Conservation (phyloP, 37 sponge, comb jelly and placozoan genomes). For the Hormiphora californensis region DNA sequence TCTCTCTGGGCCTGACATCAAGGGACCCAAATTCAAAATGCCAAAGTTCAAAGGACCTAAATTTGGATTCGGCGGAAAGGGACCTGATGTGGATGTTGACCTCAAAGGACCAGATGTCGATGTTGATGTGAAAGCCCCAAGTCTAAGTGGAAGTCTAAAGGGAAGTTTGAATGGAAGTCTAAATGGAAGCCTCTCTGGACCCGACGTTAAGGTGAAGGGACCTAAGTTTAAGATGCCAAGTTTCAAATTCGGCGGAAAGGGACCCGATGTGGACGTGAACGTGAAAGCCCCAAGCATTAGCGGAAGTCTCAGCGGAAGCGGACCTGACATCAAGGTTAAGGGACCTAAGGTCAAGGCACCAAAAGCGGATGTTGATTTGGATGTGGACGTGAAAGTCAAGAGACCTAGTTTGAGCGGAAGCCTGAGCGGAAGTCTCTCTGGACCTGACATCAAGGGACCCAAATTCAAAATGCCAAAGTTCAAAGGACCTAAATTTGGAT, state of each 20-base stretch:
- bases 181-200: background rate
- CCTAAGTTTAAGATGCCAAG: background rate
- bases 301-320: background rate
- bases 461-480: no score
- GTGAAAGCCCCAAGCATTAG: no score
- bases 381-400: constrained; percentile 19
- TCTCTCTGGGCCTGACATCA: constrained; percentile 1
- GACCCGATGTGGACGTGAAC: background rate
- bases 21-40: no score
- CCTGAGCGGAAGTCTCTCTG: no score
- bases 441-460: no score
- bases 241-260: no score
- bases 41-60: background rate
- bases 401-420: no score
- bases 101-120: no score
- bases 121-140: background rate
- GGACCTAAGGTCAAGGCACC: constrained; percentile 17
- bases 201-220: no score
- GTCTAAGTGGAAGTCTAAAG: background rate
- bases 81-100: background rate
- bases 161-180: background rate
- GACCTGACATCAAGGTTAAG: background rate
- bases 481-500: no score
- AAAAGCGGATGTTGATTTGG: constrained; percentile 19
- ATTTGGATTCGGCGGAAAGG: no score